phyloP scores from a whole-genome alignment of 2,797 vertebrate species.

The Ibycter americanus region DNA sequence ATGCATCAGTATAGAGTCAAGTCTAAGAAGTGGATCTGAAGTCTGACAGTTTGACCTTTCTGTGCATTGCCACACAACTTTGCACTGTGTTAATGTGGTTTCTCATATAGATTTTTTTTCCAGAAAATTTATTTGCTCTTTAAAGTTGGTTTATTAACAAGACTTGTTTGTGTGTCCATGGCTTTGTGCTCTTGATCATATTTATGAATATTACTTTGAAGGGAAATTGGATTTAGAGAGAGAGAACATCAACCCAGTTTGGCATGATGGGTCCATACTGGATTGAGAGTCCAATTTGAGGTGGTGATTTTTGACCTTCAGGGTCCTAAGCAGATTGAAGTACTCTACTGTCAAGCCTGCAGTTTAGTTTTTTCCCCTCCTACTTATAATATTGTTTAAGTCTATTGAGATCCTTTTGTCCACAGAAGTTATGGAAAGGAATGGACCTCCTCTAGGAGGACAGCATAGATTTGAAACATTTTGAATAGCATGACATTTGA shows the following conservation, averaged over 20 bases:
- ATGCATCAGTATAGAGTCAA: background rate
- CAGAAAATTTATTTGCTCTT: background rate
- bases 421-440: background rate
- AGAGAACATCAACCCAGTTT: background rate
- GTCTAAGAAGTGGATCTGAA: background rate
- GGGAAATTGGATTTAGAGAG: background rate
- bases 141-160: background rate
- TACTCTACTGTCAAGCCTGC: background rate
- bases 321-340: background rate
- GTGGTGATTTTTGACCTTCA: background rate
- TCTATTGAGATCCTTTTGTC: background rate
- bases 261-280: background rate
- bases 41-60: background rate
- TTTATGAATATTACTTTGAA: background rate
- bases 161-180: background rate
- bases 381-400: background rate
- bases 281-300: background rate
- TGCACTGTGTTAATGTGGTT: background rate
- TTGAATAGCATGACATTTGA: background rate
- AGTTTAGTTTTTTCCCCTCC: background rate
- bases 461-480: background rate
- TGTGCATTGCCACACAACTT: background rate
- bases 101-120: background rate
- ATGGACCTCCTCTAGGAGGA: background rate
- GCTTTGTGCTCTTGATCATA: background rate